These are phyloP conservation scores for Emydoidea blandingii DNA, from an alignment of 2,797 vertebrate genomes.

Conservation along the genomic window DNA sequence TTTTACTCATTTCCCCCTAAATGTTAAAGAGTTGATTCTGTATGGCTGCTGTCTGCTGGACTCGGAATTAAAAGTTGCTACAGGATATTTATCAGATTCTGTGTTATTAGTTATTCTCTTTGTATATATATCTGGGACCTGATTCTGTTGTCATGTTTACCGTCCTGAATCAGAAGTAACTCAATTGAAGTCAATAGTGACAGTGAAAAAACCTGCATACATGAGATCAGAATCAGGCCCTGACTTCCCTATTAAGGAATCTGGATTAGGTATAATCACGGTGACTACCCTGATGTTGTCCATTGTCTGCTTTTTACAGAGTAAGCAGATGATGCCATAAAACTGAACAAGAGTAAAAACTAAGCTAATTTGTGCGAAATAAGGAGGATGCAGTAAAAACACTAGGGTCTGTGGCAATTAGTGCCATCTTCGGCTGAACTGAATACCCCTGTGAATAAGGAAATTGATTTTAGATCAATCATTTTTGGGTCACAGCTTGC, in stretches of 20 bases:
- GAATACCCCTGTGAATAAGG: background rate
- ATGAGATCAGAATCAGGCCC: background rate
- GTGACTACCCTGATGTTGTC: background rate
- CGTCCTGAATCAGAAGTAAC: too few species aligned
- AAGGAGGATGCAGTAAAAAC: background rate
- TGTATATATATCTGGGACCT: background rate
- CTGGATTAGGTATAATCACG: background rate
- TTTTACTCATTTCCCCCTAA: background rate
- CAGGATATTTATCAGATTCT: background rate
- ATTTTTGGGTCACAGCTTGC: background rate
- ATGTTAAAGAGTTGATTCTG: background rate
- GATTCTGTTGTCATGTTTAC: background rate
- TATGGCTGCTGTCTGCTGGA: background rate
- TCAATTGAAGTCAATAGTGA: background rate
- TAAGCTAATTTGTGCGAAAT: background rate
- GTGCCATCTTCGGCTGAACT: background rate
- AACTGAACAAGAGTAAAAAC: background rate
- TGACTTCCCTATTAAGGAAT: background rate
- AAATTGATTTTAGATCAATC: background rate
- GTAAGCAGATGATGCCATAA: background rate
- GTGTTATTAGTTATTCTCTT: background rate
- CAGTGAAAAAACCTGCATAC: background rate
- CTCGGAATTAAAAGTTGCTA: background rate
- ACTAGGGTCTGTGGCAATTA: background rate
- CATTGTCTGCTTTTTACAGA: background rate